phyloP scores from a whole-genome alignment of 2,113 vertebrate genomes.

The Cisticola juncidis region DNA sequence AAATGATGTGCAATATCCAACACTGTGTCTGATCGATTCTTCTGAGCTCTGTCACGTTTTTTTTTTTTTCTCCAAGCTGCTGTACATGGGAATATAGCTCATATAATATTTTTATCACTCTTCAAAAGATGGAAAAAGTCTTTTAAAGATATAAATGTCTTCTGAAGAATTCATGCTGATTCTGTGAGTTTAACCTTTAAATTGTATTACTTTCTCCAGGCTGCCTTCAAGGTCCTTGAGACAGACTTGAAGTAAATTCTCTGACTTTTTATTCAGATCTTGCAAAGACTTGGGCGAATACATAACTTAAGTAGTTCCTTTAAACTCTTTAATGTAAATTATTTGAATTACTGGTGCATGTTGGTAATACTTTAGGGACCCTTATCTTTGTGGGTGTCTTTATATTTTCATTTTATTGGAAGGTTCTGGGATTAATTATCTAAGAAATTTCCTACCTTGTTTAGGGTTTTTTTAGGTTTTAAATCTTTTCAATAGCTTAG shows the following conservation, averaged over 20 bases:
- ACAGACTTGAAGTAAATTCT: not conserved
- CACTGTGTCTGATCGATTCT: rapidly evolving
- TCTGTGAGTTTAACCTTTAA: not conserved
- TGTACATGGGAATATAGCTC: not conserved
- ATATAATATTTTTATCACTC: not conserved
- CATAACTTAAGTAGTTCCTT: not conserved
- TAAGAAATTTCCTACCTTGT: not conserved
- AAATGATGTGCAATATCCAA: not conserved
- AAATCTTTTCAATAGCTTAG: not conserved
- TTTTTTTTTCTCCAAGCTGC: not conserved
- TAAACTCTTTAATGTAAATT: not conserved
- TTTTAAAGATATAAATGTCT: not conserved
- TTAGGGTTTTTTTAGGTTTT: no score
- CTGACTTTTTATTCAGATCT: not conserved
- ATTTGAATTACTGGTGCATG: not conserved
- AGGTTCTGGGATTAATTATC: not conserved
- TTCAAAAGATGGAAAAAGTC: not conserved
- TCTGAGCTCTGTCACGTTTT: not conserved
- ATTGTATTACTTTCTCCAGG: not conserved
- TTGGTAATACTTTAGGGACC: not conserved
- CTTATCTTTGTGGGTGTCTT: not conserved
- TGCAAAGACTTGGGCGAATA: slow-evolving; percentile 1
- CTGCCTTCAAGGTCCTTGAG: not conserved
- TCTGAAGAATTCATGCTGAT: not conserved
- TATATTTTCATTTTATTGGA: not conserved